Percentiles rank a stretch among this genome's conserved stretches.
phyloP scores from a whole-genome alignment of 2,888 invertebrate species.

The Apotomis turbidana region DNA sequence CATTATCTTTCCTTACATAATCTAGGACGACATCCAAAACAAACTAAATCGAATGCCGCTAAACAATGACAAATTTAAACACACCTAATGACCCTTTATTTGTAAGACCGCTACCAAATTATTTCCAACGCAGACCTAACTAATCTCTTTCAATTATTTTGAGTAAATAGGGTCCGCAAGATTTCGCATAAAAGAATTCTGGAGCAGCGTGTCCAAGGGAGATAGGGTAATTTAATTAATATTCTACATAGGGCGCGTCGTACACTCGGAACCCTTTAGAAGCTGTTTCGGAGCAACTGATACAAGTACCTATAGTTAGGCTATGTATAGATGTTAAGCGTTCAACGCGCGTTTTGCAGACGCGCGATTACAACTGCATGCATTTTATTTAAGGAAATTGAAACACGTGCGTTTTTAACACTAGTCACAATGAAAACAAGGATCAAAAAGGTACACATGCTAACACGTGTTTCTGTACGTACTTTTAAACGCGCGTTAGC shows the following conservation, averaged over 20 bases:
- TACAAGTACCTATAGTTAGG: conserved; percentile 37
- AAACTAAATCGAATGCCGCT: conserved; percentile 9
- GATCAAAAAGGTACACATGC: too few species aligned
- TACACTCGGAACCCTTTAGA: conserved; percentile 45
- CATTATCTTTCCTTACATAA: too few species aligned
- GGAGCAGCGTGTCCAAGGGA: conserved; percentile 44
- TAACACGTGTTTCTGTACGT: too few species aligned
- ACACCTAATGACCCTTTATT: conserved; percentile 31
- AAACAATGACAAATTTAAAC: conserved; percentile 27
- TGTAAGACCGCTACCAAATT: conserved; percentile 36
- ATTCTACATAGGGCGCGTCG: conserved; percentile 42
- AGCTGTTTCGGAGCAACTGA: conserved; percentile 43
- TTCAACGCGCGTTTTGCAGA: too few species aligned
- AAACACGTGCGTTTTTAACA: too few species aligned
- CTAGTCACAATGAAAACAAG: too few species aligned
- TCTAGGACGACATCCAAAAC: background rate
- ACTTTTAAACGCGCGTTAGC: too few species aligned
- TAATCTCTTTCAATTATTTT: conserved; percentile 45
- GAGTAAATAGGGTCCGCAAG: conserved; percentile 44
- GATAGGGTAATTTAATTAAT: conserved; percentile 49
- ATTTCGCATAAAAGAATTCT: conserved; percentile 44
- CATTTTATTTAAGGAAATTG: too few species aligned
- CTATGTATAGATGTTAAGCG: too few species aligned
- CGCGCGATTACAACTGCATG: too few species aligned
- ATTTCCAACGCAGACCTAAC: conserved; percentile 36